Percentiles rank a stretch among this genome's conserved stretches.
These are phyloP conservation scores for Spea bombifrons DNA, from an alignment of 2,113 vertebrate species.

Conservation along the genomic window DNA sequence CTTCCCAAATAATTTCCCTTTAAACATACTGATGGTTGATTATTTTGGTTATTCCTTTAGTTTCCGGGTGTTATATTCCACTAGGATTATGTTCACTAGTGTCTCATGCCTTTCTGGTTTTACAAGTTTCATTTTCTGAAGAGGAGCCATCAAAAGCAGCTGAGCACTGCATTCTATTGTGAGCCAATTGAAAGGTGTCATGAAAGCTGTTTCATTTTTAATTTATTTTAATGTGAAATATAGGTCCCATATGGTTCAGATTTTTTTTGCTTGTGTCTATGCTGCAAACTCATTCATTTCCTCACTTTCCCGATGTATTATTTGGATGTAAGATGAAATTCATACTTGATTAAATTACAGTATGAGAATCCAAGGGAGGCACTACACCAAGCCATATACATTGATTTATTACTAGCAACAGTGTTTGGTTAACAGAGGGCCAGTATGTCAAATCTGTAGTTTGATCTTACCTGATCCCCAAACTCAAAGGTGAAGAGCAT, in stretches of 20 bases:
- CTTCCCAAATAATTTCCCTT: too few species aligned
- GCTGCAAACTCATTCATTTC: constrained; percentile 32
- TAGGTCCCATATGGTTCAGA: constrained; percentile 13
- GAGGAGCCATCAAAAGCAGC: not conserved
- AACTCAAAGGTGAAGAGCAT: too few species aligned
- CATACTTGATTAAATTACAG: constrained; percentile 41
- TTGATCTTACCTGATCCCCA: not conserved
- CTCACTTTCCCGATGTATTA: constrained; percentile 21
- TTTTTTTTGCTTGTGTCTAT: constrained; percentile 18
- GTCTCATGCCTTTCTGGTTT: too few species aligned
- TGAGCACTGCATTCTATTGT: not conserved
- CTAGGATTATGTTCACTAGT: too few species aligned
- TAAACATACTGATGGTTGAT: too few species aligned
- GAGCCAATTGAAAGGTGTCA: not conserved
- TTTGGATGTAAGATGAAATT: constrained; percentile 28
- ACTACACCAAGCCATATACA: constrained; percentile 24
- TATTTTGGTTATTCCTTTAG: too few species aligned
- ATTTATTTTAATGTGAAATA: constrained; percentile 22
- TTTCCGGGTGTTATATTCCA: too few species aligned
- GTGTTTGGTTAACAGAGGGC: not conserved
- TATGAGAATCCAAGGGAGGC: constrained; percentile 30
- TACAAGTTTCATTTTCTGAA: not conserved
- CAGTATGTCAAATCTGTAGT: constrained; percentile 14
- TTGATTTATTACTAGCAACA: constrained; percentile 29
- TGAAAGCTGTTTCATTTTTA: not conserved